These are phyloP conservation scores for Trachurus trachurus DNA, from an alignment of 2,797 vertebrate genomes.

Conservation along the genomic window DNA sequence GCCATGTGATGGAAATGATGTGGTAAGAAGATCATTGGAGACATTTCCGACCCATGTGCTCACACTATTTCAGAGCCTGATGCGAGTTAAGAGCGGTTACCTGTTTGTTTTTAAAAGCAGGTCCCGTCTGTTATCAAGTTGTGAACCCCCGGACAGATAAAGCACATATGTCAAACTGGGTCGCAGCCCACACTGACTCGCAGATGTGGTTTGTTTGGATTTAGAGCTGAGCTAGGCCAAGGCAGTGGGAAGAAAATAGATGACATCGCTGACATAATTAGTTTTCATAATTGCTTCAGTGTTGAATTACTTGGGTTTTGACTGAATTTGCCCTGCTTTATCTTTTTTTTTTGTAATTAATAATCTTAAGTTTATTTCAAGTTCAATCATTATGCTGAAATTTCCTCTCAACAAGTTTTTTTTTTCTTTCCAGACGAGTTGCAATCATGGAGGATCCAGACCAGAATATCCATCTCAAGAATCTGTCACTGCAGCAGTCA, in stretches of 20 bases:
- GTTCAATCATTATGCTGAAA: conserved; percentile 3
- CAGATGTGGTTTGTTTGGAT: conserved; percentile 72
- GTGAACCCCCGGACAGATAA: conserved; percentile 51
- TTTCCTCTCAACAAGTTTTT: neutral
- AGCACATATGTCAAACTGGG: conserved; percentile 47
- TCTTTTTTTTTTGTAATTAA: conserved; percentile 20
- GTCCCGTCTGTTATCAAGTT: conserved; percentile 66
- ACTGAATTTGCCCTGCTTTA: neutral
- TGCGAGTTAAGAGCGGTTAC: conserved; percentile 60
- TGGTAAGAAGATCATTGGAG: conserved; percentile 34
- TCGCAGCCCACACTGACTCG: conserved; percentile 40
- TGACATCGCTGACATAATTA: conserved; percentile 53
- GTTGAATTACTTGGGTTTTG: conserved; percentile 37
- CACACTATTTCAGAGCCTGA: conserved; percentile 37
- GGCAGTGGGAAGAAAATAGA: conserved; percentile 30
- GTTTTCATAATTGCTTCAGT: conserved; percentile 44
- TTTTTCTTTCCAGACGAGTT: conserved; percentile 88
- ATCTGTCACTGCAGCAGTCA: conserved; percentile 93
- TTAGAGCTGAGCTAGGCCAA: conserved; percentile 20
- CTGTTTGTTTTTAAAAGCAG: conserved; percentile 70
- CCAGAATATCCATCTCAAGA: conserved; percentile 97
- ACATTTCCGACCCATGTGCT: conserved; percentile 43
- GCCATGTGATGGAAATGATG: conserved; percentile 36
- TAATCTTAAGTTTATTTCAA: conserved; percentile 14
- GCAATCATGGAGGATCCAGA: conserved; percentile 94